A percentile compares a stretch with the other conserved stretches of the same genome.
phyloP scores from a whole-genome alignment of 2,888 invertebrate genomes.

The Platypus cylindrus region DNA sequence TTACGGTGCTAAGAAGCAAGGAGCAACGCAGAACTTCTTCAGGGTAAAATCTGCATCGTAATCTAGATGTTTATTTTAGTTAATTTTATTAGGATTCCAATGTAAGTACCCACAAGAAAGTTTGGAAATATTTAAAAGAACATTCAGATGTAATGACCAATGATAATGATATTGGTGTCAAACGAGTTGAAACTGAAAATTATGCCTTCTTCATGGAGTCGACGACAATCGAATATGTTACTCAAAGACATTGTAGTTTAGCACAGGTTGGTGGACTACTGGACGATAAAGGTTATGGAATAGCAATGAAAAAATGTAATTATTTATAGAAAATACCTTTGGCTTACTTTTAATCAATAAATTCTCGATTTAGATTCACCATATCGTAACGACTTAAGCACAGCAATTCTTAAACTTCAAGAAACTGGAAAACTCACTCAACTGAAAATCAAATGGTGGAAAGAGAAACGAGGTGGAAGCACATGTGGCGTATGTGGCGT shows the following conservation, averaged over 20 bases:
- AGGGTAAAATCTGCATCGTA: conserved; percentile 44
- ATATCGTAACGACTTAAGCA: conserved; percentile 64
- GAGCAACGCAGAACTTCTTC: conserved; percentile 83
- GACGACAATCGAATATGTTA: conserved; percentile 74
- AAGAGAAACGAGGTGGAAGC: conserved; percentile 64
- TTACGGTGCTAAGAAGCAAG: conserved; percentile 76
- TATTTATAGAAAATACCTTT: not conserved
- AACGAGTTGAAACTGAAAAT: conserved; percentile 33
- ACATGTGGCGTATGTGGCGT: conserved; percentile 42
- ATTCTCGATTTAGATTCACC: conserved; percentile 43
- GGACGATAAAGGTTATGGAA: conserved; percentile 78
- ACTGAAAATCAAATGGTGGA: conserved; percentile 86
- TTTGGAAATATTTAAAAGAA: conserved; percentile 65
- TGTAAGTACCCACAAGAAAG: conserved; percentile 62
- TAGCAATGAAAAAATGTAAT: conserved; percentile 70
- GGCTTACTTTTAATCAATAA: not conserved
- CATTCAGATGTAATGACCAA: conserved; percentile 46
- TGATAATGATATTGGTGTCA: conserved; percentile 54
- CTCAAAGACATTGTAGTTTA: conserved; percentile 64
- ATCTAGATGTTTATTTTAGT: no score
- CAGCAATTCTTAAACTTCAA: conserved; percentile 72
- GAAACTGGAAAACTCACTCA: conserved; percentile 66
- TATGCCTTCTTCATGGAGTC: conserved; percentile 90
- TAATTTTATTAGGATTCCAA: conserved; percentile 53
- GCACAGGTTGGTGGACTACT: conserved; percentile 59